phyloP scores from a whole-genome alignment of 2,888 invertebrate species.

The Monochamus alternatus region DNA sequence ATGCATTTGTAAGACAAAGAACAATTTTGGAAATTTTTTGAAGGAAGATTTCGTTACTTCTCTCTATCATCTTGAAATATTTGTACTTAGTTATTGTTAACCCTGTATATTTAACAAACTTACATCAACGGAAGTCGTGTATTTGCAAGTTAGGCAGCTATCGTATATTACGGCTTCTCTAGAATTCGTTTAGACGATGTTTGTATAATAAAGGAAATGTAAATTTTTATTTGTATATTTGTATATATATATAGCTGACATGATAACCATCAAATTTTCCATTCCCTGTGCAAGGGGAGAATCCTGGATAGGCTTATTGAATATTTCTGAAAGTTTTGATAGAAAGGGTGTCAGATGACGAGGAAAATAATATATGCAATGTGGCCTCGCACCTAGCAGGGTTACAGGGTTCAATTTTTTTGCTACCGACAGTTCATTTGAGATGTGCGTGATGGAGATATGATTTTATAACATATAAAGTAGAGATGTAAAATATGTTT shows the following conservation, averaged over 20 bases:
- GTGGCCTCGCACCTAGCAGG: not conserved
- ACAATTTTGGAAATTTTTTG: too few species aligned
- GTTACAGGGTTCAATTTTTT: not conserved
- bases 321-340: conserved; percentile 12
- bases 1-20: too few species aligned
- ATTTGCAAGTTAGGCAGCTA: not conserved
- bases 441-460: too few species aligned
- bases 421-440: not conserved
- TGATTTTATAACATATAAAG: too few species aligned
- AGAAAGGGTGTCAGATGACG: conserved; percentile 8
- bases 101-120: too few species aligned
- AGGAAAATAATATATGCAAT: conserved; percentile 6
- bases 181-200: conserved; percentile 4
- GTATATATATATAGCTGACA: conserved; percentile 3
- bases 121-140: not conserved
- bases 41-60: too few species aligned
- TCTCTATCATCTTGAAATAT: too few species aligned
- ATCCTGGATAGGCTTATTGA: conserved; percentile 6
- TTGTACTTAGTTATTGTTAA: too few species aligned
- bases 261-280: conserved; percentile 8
- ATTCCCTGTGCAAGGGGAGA: conserved; percentile 4
- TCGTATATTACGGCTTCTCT: not conserved
- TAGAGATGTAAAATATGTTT: too few species aligned
- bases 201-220: conserved; percentile 6
- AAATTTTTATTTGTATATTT: conserved; percentile 11